Evolutionary conservation across 2,113 vertebrate genomes (phyloP), one percentile per base, ranked within the genome.

Genomic region (Symphodus melops): DNA sequence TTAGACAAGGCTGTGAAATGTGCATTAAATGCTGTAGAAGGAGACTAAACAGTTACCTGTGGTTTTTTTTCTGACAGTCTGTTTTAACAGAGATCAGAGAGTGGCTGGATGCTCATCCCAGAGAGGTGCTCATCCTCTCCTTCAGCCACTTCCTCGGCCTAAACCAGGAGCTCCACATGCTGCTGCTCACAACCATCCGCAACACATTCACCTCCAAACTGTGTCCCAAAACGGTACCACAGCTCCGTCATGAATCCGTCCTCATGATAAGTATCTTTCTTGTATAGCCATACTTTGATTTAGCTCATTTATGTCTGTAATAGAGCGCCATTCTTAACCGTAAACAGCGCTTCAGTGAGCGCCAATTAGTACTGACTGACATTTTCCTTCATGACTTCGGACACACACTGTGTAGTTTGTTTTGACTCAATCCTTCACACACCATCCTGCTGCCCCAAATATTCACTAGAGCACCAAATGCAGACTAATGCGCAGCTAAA

Each of bases 101-200:
- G 68, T 95, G 95, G 95, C 76, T 95, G 88, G 93, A 94, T 3
- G 46, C 72, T 53, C 95, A 95, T 79, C 93, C 94, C 36, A 93
- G 72, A 74, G 95, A 95, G 61, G 90, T 95, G 51, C 86, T 94
- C 41, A 92, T 95, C 62, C 87, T 95, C 68, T 95, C 94, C 67
- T 95, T 94, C 92, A 95, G 94, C 54, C 93, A 94, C 81, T 94
- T 95, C 82, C 91, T 91, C 7, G 90, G 86, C 36, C 87, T 95
- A 65, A 91, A 37, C 73, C 89, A 85, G 37, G 93, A 95, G 49
- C 93, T 92, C 20, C 95, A 95, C 80, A 19, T 51, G 5, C 79
- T 75, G 73, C 93, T 95, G 72, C 78, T 95, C 68, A 74, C 87
- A 1, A 91, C 81, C 75, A 94, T 95, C 41, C 89, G 91, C 77